Percentiles rank a stretch among this genome's conserved stretches.
Evolutionary conservation across 2,113 vertebrate species (phyloP).

Genomic region (Piliocolobus tephrosceles): DNA sequence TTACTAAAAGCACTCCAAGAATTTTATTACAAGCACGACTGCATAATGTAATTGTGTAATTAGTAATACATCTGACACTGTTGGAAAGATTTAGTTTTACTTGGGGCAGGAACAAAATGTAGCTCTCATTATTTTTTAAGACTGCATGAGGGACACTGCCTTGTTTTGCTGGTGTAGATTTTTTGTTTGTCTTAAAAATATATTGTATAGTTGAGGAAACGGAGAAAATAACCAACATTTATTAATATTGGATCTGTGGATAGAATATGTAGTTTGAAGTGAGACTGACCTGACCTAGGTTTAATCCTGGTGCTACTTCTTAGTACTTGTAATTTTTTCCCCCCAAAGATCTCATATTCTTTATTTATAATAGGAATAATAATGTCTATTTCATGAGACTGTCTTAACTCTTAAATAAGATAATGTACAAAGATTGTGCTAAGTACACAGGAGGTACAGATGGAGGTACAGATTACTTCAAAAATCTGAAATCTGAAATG

Average conservation of each 20-base stretch:
- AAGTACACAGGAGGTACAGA: too few species aligned
- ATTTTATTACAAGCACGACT: conserved; percentile 67
- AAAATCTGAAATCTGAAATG: neutral
- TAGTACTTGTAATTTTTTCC: neutral
- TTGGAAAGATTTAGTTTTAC: conserved; percentile 75
- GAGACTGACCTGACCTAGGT: neutral
- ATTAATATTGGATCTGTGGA: neutral
- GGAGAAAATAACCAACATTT: neutral
- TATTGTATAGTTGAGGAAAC: neutral
- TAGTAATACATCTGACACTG: conserved; percentile 82
- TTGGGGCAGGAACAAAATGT: conserved; percentile 77
- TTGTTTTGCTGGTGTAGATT: neutral
- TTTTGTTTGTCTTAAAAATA: neutral
- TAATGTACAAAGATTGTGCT: neutral
- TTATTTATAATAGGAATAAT: neutral
- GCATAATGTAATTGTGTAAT: conserved; percentile 85
- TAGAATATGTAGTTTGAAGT: neutral
- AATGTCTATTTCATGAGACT: neutral
- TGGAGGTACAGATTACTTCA: neutral
- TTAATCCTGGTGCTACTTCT: neutral
- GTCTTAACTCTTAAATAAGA: neutral
- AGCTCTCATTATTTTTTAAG: conserved; percentile 59
- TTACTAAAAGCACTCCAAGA: conserved; percentile 85
- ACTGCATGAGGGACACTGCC: neutral
- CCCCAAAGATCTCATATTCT: neutral